These are phyloP conservation scores for Adelges cooleyi DNA, from an alignment of 1,140 invertebrate species.

Conservation along the genomic window DNA sequence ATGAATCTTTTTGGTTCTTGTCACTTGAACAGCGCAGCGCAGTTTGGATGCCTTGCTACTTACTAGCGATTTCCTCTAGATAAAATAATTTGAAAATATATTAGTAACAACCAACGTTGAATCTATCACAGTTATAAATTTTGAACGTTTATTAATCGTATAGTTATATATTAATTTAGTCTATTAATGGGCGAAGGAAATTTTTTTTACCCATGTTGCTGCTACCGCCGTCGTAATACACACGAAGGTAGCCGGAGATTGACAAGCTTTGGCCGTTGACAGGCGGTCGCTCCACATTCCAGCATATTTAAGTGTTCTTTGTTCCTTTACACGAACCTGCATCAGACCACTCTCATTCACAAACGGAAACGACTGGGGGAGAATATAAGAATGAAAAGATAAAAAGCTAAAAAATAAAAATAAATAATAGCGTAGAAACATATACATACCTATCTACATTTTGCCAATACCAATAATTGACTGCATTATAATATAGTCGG, in stretches of 20 bases:
- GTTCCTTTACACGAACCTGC: neutral
- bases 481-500: conserved; percentile 19
- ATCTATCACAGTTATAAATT: too few species aligned
- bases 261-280: conserved; percentile 17
- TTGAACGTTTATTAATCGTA: neutral
- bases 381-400: conserved; percentile 2
- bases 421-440: neutral
- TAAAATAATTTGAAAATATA: too few species aligned
- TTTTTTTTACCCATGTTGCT: conserved; percentile 4
- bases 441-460: neutral
- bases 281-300: conserved; percentile 25
- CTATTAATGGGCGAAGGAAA: conserved; percentile 6
- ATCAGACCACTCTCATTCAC: conserved; percentile 4
- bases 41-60: too few species aligned
- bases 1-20: too few species aligned
- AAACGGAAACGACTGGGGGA: conserved; percentile 8
- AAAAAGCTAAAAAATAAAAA: neutral
- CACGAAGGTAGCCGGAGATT: neutral
- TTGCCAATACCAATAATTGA: conserved; percentile 24
- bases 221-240: neutral
- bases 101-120: too few species aligned
- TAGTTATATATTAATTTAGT: too few species aligned
- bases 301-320: conserved; percentile 24
- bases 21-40: too few species aligned
- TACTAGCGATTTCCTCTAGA: too few species aligned